Evolutionary conservation across 2,888 invertebrate genomes (phyloP), one percentile per base, ranked within the genome.

Genomic region (Diloba caeruleocephala): DNA sequence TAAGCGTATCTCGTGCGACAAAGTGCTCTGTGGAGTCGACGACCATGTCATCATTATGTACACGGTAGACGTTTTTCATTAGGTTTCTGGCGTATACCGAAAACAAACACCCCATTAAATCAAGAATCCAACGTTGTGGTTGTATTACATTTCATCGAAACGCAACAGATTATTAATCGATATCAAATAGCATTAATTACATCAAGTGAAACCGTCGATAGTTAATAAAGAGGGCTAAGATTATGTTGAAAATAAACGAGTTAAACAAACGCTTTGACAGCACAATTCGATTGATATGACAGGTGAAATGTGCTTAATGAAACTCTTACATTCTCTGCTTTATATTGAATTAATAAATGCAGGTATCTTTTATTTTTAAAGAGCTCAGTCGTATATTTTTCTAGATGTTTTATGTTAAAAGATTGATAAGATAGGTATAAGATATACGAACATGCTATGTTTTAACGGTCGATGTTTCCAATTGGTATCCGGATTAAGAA

Each of bases 181-280:
- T 64, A 76, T 71, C 56, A 49, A 73, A 76, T 69, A 66, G 61
- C 51, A 71, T 68, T 71, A 67, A 73, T 73, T 76, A 70, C 59
- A 66, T 69, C 42, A 59, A 74, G 59, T 52, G 58, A 61, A 65
- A 65, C 65, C 65, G 64, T 67, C 68, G 64, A 63, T 65, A 63
- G 50, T 60, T 58, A 45, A 59, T 71, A 60, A 54, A 64, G 59
- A 63, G 49, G 48, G 55, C 52, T 46, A 54, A 62, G 58, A 70
- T 69, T 66, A 62, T 45, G 46, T 59, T 60, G 54, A 54, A 57
- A 63, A 60, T 58, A 49, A 54, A 62, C 46, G 41, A 57, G 37
- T 21, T 42, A 31, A 66, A 55, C 52, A 60, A 63, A 66, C 59
- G 63, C 48, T 63, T 59, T 53, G 70, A 62, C 70, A 63, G 66